phyloP scores from a whole-genome alignment of 2,888 invertebrate species.

The Catonia carolina region DNA sequence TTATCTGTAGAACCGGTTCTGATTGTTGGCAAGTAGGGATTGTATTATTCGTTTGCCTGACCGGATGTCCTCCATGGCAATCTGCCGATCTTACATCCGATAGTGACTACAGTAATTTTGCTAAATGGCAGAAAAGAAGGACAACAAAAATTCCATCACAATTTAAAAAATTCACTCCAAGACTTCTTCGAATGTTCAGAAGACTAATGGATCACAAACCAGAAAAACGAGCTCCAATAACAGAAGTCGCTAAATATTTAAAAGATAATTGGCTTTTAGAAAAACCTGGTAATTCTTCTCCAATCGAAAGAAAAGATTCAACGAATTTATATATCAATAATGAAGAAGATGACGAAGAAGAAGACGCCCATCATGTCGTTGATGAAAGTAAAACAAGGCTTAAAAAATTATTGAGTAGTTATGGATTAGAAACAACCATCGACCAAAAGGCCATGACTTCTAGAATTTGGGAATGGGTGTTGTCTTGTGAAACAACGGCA shows the following conservation, averaged over 20 bases:
- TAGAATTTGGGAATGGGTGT: conserved; percentile 61
- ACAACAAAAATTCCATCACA: conserved; percentile 49
- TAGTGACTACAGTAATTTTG: conserved; percentile 56
- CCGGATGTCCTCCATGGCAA: conserved; percentile 59
- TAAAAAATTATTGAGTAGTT: conserved; percentile 50
- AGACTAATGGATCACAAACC: conserved; percentile 62
- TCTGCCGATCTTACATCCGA: conserved; percentile 67
- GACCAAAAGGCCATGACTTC: conserved; percentile 55
- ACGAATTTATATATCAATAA: conserved; percentile 46
- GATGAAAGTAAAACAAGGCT: conserved; percentile 51
- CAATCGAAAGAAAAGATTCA: conserved; percentile 44
- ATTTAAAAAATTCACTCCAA: conserved; percentile 58
- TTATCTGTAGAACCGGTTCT: conserved; percentile 57
- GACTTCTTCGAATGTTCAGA: conserved; percentile 61
- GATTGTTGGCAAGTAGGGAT: conserved; percentile 77
- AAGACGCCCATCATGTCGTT: conserved; percentile 46
- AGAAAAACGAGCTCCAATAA: conserved; percentile 55
- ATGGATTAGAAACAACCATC: conserved; percentile 57
- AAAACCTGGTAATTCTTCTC: conserved; percentile 34
- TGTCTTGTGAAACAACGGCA: conserved; percentile 45
- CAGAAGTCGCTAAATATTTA: conserved; percentile 53
- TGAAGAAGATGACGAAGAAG: conserved; percentile 42
- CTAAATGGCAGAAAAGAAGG: conserved; percentile 58
- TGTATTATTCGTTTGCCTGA: conserved; percentile 58
- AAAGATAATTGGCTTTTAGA: conserved; percentile 52